phyloP scores from a whole-genome alignment of 2,113 vertebrate genomes.

The Meriones unguiculatus region DNA sequence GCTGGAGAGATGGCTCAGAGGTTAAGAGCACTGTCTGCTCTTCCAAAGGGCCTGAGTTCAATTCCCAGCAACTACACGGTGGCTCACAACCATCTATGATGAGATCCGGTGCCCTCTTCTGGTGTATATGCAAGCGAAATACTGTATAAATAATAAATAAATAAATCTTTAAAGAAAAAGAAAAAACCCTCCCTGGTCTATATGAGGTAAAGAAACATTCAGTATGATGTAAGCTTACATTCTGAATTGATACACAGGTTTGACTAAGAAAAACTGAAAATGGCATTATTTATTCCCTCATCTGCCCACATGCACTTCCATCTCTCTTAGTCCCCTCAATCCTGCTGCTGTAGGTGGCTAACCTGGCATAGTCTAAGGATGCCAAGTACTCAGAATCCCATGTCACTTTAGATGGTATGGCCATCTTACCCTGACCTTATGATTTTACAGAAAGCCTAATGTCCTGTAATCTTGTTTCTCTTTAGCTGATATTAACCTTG shows the following conservation, averaged over 20 bases:
- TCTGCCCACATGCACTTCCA: not conserved
- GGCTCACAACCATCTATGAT: too few species aligned
- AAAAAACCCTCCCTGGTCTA: not conserved
- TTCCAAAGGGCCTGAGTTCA: too few species aligned
- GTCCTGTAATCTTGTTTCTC: constrained; percentile 92
- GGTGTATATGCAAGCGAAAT: too few species aligned
- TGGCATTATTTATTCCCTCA: not conserved
- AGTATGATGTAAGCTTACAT: too few species aligned
- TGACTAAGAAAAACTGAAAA: not conserved
- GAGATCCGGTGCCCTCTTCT: too few species aligned
- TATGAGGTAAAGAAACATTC: not conserved
- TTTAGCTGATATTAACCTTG: constrained; percentile 92
- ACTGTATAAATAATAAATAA: not conserved
- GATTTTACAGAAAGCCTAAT: constrained; percentile 93
- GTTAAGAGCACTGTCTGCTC: too few species aligned
- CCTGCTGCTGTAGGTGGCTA: not conserved
- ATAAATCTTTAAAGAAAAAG: not conserved
- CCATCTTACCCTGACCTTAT: constrained; percentile 92
- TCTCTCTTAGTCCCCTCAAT: not conserved
- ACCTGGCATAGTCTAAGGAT: constrained; percentile 70
- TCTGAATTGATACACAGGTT: not conserved
- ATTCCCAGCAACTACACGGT: too few species aligned
- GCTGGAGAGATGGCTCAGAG: too few species aligned
- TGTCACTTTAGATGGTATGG: constrained; percentile 89
- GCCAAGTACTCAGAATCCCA: constrained; percentile 87